Conservation (phyloP, 2,113 vertebrate genomes). For the Paramormyrops kingsleyae region DNA sequence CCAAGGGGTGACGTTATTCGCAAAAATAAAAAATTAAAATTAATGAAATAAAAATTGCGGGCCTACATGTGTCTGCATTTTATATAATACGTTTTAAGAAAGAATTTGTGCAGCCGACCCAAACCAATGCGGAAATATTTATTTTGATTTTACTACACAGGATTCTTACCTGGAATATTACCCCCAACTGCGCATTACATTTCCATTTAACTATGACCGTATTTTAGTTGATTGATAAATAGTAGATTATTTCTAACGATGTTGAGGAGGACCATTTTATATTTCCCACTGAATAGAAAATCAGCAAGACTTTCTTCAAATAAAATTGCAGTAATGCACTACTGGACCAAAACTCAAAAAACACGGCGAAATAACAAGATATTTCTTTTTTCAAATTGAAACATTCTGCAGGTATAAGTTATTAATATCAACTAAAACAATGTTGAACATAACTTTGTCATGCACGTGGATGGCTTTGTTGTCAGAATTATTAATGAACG, state of each 20-base stretch:
- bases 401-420: not conserved
- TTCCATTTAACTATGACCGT: not conserved
- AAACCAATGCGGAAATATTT: not conserved
- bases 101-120: not conserved
- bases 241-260: not conserved
- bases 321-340: not conserved
- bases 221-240: not conserved
- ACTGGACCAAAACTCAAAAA: not conserved
- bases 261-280: not conserved
- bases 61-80: not conserved
- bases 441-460: not conserved
- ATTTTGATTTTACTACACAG: not conserved
- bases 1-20: not conserved
- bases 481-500: constrained; percentile 1
- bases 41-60: not conserved
- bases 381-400: not conserved
- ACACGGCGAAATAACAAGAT: not conserved
- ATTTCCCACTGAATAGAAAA: not conserved
- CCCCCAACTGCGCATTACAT: not conserved
- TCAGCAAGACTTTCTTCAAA: not conserved
- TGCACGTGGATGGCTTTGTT: not conserved
- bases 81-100: not conserved
- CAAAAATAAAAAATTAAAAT: not conserved
- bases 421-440: not conserved
- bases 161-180: not conserved